These are phyloP conservation scores for Atta colombica DNA, from an alignment of 1,140 invertebrate species.

Conservation along the genomic window DNA sequence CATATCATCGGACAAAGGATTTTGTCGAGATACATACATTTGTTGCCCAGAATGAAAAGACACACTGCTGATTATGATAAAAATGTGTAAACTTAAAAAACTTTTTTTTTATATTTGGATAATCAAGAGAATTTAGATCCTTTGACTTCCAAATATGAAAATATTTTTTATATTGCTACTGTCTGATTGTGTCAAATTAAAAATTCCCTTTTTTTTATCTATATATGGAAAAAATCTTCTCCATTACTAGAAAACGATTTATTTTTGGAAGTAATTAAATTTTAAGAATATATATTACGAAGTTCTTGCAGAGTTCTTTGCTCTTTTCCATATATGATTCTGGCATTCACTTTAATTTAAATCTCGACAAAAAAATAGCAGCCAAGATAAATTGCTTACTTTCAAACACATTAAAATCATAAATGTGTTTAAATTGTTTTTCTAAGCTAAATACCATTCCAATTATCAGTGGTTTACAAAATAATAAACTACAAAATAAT, in stretches of 20 bases:
- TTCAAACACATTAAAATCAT: neutral
- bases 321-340: neutral
- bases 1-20: no score
- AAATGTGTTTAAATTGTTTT: conserved; percentile 6
- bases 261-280: neutral
- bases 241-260: conserved; percentile 24
- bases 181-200: no score
- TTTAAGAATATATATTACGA: neutral
- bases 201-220: neutral
- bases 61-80: no score
- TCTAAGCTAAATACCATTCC: neutral
- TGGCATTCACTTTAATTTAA: conserved; percentile 33
- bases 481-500: neutral
- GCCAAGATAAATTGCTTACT: neutral
- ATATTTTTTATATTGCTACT: no score
- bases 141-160: no score
- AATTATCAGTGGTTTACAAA: neutral
- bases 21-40: no score
- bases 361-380: neutral
- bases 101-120: no score
- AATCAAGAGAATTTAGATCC: no score
- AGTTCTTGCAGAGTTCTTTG: neutral
- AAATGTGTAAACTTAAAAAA: no score
- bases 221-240: neutral
- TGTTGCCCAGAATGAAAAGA: no score